Conservation (phyloP, 2,113 vertebrate species). For the Cercocebus atys region DNA sequence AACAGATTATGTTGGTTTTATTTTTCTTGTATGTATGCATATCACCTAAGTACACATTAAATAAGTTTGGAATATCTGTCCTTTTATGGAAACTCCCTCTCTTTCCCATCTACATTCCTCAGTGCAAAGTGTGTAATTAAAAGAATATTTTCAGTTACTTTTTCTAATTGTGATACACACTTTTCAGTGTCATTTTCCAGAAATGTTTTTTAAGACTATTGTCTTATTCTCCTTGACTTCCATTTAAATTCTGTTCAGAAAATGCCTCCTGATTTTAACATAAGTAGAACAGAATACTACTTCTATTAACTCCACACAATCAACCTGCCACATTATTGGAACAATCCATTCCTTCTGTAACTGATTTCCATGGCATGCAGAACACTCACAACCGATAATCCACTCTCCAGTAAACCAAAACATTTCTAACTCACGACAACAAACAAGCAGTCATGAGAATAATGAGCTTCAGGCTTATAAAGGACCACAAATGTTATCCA, state of each 20-base stretch:
- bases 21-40: neutral
- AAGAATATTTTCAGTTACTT: neutral
- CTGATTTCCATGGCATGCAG: neutral
- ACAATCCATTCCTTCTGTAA: neutral
- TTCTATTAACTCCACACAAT: neutral
- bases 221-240: neutral
- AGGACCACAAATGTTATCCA: neutral
- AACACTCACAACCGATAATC: constrained; percentile 26
- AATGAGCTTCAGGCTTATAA: neutral
- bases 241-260: constrained; percentile 42
- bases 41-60: neutral
- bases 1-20: neutral
- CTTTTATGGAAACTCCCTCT: neutral
- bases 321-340: neutral
- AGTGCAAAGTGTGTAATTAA: neutral
- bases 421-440: neutral
- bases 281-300: neutral
- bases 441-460: neutral
- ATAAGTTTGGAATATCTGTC: neutral
- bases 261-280: neutral
- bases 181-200: constrained; percentile 1
- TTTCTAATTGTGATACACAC: constrained; percentile 12
- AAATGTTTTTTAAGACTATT: constrained; percentile 16
- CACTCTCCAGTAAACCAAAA: constrained; percentile 4
- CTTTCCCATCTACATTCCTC: neutral